Evolutionary conservation across 2,797 vertebrate genomes (phyloP).

Genomic region (Acanthiza pusilla): DNA sequence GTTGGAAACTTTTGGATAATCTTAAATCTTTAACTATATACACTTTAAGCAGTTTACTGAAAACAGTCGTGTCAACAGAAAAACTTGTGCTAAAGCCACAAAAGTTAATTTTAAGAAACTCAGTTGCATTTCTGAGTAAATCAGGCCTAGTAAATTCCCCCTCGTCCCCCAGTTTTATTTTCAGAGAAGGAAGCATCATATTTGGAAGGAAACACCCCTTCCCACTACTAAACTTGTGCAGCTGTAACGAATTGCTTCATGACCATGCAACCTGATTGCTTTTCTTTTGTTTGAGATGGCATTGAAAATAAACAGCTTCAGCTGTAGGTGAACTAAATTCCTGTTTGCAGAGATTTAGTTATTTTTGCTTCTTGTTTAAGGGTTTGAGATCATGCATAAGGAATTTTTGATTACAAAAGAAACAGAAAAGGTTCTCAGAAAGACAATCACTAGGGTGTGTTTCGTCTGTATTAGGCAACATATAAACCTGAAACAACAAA

Average conservation of each 20-base stretch:
- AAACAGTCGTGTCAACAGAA: not conserved
- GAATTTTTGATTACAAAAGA: not conserved
- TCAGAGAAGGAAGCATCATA: not conserved
- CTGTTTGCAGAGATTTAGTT: not conserved
- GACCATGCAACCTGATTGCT: conserved; percentile 16
- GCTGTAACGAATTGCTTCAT: conserved; percentile 7
- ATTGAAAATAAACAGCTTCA: not conserved
- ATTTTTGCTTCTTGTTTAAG: not conserved
- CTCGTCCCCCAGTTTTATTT: not conserved
- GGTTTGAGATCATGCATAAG: not conserved
- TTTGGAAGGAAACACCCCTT: not conserved
- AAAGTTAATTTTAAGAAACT: not conserved
- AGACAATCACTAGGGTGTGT: not conserved
- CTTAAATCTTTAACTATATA: conserved; percentile 34
- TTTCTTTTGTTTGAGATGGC: not conserved
- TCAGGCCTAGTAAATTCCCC: not conserved
- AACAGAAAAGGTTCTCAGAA: not conserved
- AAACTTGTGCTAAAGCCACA: not conserved
- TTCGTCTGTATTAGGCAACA: not conserved
- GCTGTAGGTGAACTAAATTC: not conserved
- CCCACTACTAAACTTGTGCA: not conserved
- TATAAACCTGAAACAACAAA: not conserved
- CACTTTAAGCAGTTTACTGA: not conserved
- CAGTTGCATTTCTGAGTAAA: not conserved
- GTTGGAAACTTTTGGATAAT: conserved; percentile 22